These are phyloP conservation scores for Decapterus maruadsi DNA, from an alignment of 2,797 vertebrate species.

Conservation along the genomic window DNA sequence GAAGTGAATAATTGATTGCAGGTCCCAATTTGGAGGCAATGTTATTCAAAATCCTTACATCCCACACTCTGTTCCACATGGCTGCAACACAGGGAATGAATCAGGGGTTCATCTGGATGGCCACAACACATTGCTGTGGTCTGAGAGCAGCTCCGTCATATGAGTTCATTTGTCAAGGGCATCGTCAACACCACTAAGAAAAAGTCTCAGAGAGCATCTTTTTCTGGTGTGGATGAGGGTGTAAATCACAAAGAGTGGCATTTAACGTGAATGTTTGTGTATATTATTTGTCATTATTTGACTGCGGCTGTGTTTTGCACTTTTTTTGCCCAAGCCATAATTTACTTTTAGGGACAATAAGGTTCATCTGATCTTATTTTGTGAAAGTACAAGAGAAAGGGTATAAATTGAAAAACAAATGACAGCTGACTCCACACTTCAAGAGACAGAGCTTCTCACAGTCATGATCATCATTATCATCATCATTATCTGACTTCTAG, in stretches of 20 bases:
- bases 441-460: constrained; percentile 9
- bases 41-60: constrained; percentile 10
- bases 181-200: neutral
- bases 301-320: too few relatives aligned
- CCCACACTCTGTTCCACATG: constrained; percentile 4
- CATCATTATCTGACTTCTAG: constrained; percentile 23
- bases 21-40: constrained; percentile 13
- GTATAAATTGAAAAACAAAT: too few relatives aligned
- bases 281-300: too few relatives aligned
- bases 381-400: too few relatives aligned
- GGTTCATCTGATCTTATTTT: too few relatives aligned
- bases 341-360: too few relatives aligned
- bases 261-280: too few relatives aligned
- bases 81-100: constrained; percentile 14
- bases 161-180: neutral
- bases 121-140: neutral
- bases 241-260: neutral
- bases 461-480: constrained; percentile 26
- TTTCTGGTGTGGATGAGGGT: constrained; percentile 3
- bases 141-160: neutral
- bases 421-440: too few relatives aligned
- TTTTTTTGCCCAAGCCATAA: too few relatives aligned
- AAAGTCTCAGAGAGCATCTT: neutral
- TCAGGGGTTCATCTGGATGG: neutral
- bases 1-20: constrained; percentile 42